Evolutionary conservation across 2,797 vertebrate genomes (phyloP).

Genomic region (Hippocampus kuda): DNA sequence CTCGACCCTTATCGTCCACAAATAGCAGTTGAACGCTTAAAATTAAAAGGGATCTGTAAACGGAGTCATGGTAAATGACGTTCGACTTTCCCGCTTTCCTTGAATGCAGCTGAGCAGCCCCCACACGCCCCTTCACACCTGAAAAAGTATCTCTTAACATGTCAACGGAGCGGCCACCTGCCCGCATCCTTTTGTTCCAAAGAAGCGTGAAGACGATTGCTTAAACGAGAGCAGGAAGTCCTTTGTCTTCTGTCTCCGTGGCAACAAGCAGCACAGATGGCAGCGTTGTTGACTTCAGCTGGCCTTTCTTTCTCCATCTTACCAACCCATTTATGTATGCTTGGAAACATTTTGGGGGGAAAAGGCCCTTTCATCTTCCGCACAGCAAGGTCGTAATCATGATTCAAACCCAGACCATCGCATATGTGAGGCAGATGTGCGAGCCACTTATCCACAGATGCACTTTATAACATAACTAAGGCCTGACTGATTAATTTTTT

Average conservation of each 20-base stretch:
- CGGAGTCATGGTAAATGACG: too few relatives aligned
- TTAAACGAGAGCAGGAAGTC: constrained; percentile 10
- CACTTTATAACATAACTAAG: too few relatives aligned
- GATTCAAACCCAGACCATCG: background rate
- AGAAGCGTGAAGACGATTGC: background rate
- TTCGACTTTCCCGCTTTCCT: background rate
- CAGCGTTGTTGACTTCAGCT: background rate
- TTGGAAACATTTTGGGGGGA: background rate
- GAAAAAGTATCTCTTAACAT: background rate
- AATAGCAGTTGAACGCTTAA: too few relatives aligned
- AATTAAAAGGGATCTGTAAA: too few relatives aligned
- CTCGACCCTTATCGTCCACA: too few relatives aligned
- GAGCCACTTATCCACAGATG: too few relatives aligned
- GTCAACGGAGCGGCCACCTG: background rate
- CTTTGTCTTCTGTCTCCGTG: constrained; percentile 26
- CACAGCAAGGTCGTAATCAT: background rate
- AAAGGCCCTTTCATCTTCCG: background rate
- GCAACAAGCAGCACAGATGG: constrained; percentile 35
- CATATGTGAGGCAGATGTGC: background rate
- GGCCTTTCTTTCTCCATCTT: background rate
- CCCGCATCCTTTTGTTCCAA: background rate
- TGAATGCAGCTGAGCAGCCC: constrained; percentile 6
- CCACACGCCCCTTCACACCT: constrained; percentile 17
- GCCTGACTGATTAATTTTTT: too few relatives aligned
- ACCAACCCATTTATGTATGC: background rate